Percentiles rank a stretch among this genome's conserved stretches.
Evolutionary conservation across 2,797 vertebrate genomes (phyloP).

Genomic region (Muraenolepis orangiensis): DNA sequence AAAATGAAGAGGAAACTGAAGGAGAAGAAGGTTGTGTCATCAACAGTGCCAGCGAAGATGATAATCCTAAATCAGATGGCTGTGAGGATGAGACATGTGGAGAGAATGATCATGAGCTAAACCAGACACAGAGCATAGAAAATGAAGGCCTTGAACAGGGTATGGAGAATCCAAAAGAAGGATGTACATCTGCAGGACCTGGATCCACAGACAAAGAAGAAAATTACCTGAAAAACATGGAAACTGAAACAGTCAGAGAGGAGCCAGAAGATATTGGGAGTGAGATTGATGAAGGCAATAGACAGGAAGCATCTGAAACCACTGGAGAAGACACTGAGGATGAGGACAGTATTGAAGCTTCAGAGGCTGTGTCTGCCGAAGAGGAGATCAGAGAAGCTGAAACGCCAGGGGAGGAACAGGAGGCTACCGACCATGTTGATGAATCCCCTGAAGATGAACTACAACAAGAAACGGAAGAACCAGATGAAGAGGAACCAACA

Average conservation of each 20-base stretch:
- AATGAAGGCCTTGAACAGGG: not conserved
- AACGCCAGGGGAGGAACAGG: conserved; percentile 12
- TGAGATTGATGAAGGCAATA: conserved; percentile 24
- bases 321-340: not conserved
- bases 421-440: not conserved
- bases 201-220: not conserved
- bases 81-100: conserved; percentile 8
- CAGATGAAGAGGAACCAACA: conserved; percentile 15
- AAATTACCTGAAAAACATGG: conserved; percentile 9
- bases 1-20: conserved; percentile 23
- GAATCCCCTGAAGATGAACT: not conserved
- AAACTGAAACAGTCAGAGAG: conserved; percentile 7
- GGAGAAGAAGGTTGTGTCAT: not conserved
- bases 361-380: conserved; percentile 2
- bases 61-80: not conserved
- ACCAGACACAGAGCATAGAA: conserved; percentile 21
- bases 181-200: not conserved
- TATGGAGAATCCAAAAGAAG: not conserved
- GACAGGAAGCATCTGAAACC: conserved; percentile 1
- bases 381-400: conserved; percentile 23
- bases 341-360: not conserved
- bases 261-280: conserved; percentile 25
- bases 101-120: conserved; percentile 16
- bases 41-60: not conserved
- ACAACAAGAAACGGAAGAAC: conserved; percentile 18